phyloP scores from a whole-genome alignment of 2,797 vertebrate genomes.

The Coregonus ussuriensis region DNA sequence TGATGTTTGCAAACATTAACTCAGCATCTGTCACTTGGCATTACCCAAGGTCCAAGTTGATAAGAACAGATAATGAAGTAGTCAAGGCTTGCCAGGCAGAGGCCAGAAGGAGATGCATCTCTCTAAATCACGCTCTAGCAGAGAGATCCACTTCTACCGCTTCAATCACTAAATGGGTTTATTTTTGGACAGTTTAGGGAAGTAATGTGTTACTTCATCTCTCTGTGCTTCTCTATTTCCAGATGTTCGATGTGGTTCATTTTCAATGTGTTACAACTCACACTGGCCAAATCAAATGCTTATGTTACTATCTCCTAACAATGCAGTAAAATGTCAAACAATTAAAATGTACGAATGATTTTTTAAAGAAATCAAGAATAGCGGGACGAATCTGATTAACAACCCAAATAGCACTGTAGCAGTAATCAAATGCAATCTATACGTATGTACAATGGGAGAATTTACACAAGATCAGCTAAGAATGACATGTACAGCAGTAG shows the following conservation, averaged over 20 bases:
- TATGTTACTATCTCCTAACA: too few relatives aligned
- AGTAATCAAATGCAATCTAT: too few relatives aligned
- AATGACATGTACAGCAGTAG: too few relatives aligned
- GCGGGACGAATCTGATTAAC: too few relatives aligned
- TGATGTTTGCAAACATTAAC: constrained; percentile 9
- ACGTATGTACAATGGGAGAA: too few relatives aligned
- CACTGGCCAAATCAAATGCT: background rate
- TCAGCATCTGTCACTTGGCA: constrained; percentile 5
- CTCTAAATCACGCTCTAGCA: background rate
- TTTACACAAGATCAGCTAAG: too few relatives aligned
- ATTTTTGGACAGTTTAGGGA: background rate
- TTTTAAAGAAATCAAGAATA: too few relatives aligned
- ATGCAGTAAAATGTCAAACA: too few relatives aligned
- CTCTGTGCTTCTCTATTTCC: background rate
- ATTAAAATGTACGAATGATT: too few relatives aligned
- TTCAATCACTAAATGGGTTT: background rate
- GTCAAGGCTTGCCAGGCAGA: background rate
- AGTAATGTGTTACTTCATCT: background rate
- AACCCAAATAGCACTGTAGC: too few relatives aligned
- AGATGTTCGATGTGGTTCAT: background rate
- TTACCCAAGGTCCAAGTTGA: background rate
- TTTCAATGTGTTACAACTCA: background rate
- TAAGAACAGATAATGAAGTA: background rate
- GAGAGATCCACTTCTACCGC: background rate
- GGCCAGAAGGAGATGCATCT: background rate